Evolutionary conservation across 2,113 vertebrate genomes (phyloP), one percentile per base, ranked within the genome.

Genomic region (Odontophorus gujanensis): DNA sequence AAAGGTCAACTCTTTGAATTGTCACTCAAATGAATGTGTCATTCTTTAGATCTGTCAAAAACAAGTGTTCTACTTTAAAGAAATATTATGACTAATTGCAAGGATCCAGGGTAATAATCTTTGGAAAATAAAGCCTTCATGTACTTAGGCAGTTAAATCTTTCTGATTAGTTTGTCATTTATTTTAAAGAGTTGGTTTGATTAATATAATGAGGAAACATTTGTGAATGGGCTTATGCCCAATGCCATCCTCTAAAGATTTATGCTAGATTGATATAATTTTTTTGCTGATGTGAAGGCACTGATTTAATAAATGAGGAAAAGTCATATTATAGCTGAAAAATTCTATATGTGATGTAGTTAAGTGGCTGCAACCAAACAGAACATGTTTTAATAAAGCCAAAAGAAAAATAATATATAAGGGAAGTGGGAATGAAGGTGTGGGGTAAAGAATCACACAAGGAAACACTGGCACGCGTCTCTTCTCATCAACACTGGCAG

Each of bases 1-100:
- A 94, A 94, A 96, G 62, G 66, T 66, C 81, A 90, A 5, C 51
- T 78, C 18, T 93, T 87, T 93, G 74, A 90, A 88, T 38, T 86
- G 68, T 59, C 86, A 92, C 25, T 95, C 86, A 94, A 28, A 8
- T 55, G 42, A 62, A 69, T 85, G 76, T 94, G 26, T 82, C 67
- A 58, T 42, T 81, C 58, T 89, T 87, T 73, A 71, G 76, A 55
- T 63, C 42, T 85, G 45, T 73, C 81, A 91, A 81, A 94, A 87
- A 2, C 3, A 40, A 69, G 4, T 47, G 15, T 24, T 91, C 24
- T 55, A 43, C 26, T 92, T 79, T 61, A 58, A 90, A 68, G 80
- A 90, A 94, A 73, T 73, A 69, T 78, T 62, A 80, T 25, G 9
- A 53, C 58, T 92, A 92, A 81, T 77, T 57, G 76, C 62, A 85